Base-by-base conservation (phyloP, 2,113 vertebrate species). In the Eolophus roseicapilla region DNA sequence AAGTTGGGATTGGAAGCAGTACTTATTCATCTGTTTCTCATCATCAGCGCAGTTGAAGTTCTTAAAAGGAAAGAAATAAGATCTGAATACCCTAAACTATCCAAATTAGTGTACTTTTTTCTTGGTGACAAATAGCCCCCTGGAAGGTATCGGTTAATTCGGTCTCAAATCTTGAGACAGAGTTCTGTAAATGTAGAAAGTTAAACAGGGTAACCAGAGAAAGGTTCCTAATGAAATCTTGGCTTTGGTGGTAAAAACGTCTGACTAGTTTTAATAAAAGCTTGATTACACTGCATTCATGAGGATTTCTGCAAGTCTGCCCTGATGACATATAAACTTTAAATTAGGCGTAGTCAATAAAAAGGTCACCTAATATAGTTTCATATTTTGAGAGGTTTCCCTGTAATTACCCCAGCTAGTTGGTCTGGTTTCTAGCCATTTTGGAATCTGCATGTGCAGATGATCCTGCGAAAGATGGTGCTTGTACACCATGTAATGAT, bases 191-290 rank as follows among this genome's bases (percentile, higher is more conserved):
- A 78, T 90, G 88, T 64, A 93, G 90, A 86, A 94, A 92, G 79
- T 93, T 92, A 84, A 93, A 86, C 55, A 79, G 33, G 88, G 88
- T 89, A 95, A 95, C 91, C 46, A 93, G 95, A 96, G 95, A 92
- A 93, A 82, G 52, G 81, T 59, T 93, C 62, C 69, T 95, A 89
- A 92, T 97, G 93, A 95, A 96, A 41, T 76, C 55, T 74, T 96
- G 81, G 65, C 86, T 93, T 94, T 82, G 44, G 69, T 90, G 82
- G 52, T 95, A 74, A 92, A 96, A 96, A 82, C 0, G 11, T 93
- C 92, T 89, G 83, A 60, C 57, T 84, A 89, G 77, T 76, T 94
- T 93, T 92, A 97, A 69, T 95, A 96, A 87, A 82, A 77, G 25
- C 77, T 92, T 95, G 81, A 92, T 92, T 94, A 60, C 23, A 11